A percentile compares a stretch with the other conserved stretches of the same genome.
These are phyloP conservation scores for Telenomus remus DNA, from an alignment of 1,140 invertebrate species.

Conservation along the genomic window DNA sequence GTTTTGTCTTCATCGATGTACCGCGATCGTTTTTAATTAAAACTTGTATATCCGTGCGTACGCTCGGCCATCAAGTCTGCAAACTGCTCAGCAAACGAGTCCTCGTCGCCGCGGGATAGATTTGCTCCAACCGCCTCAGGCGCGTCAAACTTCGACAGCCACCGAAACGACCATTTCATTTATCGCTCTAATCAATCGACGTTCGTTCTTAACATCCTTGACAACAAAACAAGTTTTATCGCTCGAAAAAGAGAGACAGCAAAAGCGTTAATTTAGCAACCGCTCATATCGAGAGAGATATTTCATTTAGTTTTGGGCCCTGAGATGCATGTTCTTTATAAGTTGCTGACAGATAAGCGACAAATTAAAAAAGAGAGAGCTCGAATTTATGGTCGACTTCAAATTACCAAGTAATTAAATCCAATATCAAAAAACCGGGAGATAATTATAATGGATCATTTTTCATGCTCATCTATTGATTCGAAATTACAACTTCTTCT, in stretches of 20 bases:
- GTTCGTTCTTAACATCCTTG: slow-evolving; percentile 10
- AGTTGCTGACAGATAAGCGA: slow-evolving; percentile 7
- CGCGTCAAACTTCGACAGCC: slow-evolving; percentile 19
- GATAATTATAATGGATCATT: slow-evolving; percentile 31
- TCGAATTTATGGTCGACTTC: slow-evolving; percentile 26
- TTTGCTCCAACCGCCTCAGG: slow-evolving; percentile 39
- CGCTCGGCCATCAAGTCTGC: slow-evolving; percentile 41
- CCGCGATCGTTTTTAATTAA: slow-evolving; percentile 61
- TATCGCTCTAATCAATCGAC: slow-evolving; percentile 45
- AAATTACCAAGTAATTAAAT: slow-evolving; percentile 47
- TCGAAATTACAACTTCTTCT: background rate
- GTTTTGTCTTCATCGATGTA: slow-evolving; percentile 41
- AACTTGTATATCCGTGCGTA: slow-evolving; percentile 55
- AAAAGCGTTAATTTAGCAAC: background rate
- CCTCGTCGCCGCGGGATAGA: slow-evolving; percentile 37
- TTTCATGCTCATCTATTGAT: slow-evolving; percentile 1
- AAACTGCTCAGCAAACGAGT: slow-evolving; percentile 53
- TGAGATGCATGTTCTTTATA: slow-evolving; percentile 2
- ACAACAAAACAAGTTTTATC: slow-evolving; percentile 13
- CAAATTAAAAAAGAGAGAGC: slow-evolving; percentile 27
- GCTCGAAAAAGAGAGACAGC: background rate
- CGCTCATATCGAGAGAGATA: too few species aligned
- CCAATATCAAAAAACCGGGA: slow-evolving; percentile 31
- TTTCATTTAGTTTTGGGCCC: background rate
- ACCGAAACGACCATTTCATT: slow-evolving; percentile 47